Percentiles rank a stretch among this genome's conserved stretches.
These are phyloP conservation scores for Hippocampus kuda DNA, from an alignment of 2,797 vertebrate genomes.

Conservation along the genomic window DNA sequence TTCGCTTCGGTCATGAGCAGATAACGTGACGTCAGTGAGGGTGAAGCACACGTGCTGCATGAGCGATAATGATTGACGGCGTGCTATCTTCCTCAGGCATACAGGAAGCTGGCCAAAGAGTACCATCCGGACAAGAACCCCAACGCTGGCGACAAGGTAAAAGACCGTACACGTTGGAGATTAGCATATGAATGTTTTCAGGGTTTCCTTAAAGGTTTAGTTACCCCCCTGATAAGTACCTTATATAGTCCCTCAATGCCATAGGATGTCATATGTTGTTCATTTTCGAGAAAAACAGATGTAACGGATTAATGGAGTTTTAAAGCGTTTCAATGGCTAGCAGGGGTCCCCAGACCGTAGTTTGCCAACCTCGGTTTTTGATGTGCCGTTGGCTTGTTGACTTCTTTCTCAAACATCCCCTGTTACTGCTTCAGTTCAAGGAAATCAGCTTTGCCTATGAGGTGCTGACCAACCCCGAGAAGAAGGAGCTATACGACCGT, in stretches of 20 bases:
- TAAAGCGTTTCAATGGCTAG: no score
- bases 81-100: constrained; percentile 66
- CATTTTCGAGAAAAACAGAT: no score
- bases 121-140: constrained; percentile 99
- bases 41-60: neutral
- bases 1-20: neutral
- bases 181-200: no score
- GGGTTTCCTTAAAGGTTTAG: no score
- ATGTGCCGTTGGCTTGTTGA: neutral
- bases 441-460: constrained; percentile 99
- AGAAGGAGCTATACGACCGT: constrained; percentile 91
- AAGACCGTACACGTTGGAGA: neutral
- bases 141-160: constrained; percentile 96
- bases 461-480: constrained; percentile 93
- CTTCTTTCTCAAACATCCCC: neutral
- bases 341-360: no score
- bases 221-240: no score
- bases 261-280: no score
- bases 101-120: constrained; percentile 93
- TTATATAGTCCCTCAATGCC: no score
- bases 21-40: neutral
- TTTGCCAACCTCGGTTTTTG: neutral
- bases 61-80: neutral
- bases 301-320: no score
- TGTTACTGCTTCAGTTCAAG: constrained; percentile 75